Conservation (phyloP, 2,888 invertebrate genomes). For the Latheticus oryzae region DNA sequence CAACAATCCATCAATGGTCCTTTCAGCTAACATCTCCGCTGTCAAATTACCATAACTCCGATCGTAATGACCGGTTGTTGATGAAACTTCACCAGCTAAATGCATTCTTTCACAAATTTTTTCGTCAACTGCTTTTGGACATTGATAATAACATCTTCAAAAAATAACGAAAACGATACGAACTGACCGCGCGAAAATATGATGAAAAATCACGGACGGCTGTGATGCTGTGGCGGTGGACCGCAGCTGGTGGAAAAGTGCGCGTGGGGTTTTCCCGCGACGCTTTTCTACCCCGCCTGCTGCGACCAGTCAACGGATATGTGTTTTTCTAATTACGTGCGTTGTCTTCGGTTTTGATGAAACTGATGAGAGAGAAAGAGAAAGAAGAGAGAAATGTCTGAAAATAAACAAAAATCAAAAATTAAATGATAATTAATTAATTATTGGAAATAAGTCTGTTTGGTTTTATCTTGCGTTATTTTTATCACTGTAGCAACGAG, state of each 20-base stretch:
- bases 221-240: conserved; percentile 58
- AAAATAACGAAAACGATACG: not conserved
- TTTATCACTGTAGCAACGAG: no score
- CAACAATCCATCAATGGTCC: conserved; percentile 86
- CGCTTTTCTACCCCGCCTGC: conserved; percentile 49
- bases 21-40: conserved; percentile 88
- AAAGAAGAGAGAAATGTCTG: no score
- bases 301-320: conserved; percentile 52
- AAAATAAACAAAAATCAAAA: no score
- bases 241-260: conserved; percentile 64
- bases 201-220: conserved; percentile 64
- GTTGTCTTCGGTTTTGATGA: no score
- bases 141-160: no score
- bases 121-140: conserved; percentile 8
- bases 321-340: conserved; percentile 59
- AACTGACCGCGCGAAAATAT: conserved; percentile 53
- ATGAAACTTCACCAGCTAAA: conserved; percentile 83
- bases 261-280: conserved; percentile 58
- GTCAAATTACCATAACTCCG: conserved; percentile 76
- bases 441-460: no score
- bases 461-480: no score
- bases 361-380: no score
- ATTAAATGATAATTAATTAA: no score
- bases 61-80: conserved; percentile 70
- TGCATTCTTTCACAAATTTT: no score